Evolutionary conservation across 2,888 invertebrate species (phyloP).

Genomic region (Melinaea menophilus): DNA sequence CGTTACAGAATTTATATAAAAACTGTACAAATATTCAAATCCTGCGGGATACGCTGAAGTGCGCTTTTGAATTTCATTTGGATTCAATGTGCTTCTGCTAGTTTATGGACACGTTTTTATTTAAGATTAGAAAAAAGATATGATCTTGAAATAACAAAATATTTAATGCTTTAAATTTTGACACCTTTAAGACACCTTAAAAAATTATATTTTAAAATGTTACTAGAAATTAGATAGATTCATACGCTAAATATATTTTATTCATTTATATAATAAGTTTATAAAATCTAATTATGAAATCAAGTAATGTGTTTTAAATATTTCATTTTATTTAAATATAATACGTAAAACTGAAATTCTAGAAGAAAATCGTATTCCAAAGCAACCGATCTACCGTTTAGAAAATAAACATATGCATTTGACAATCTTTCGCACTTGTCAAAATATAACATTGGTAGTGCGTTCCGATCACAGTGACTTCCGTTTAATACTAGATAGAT

Average conservation of each 20-base stretch:
- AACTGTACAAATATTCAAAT: constrained; percentile 48
- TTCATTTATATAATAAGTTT: too few relatives aligned
- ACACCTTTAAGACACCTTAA: too few relatives aligned
- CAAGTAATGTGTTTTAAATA: too few relatives aligned
- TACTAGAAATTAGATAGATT: too few relatives aligned
- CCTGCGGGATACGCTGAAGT: constrained; percentile 44
- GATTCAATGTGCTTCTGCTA: constrained; percentile 30
- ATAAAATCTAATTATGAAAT: too few relatives aligned
- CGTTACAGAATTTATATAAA: constrained; percentile 2
- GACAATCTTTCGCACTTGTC: constrained; percentile 10
- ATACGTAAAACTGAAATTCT: too few relatives aligned
- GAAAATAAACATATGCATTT: constrained; percentile 8
- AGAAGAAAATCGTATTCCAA: too few relatives aligned
- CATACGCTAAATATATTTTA: too few relatives aligned
- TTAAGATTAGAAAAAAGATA: neutral
- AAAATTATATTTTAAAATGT: too few relatives aligned
- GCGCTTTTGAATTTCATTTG: constrained; percentile 52
- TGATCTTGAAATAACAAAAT: neutral
- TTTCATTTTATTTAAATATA: too few relatives aligned
- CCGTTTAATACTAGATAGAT: constrained; percentile 13
- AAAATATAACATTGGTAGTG: constrained; percentile 14
- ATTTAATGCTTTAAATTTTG: neutral
- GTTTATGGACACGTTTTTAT: constrained; percentile 20
- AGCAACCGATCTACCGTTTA: too few relatives aligned
- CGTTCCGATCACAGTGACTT: constrained; percentile 6